Conservation (phyloP, 2,888 invertebrate genomes). For the Pherbina coryleti region DNA sequence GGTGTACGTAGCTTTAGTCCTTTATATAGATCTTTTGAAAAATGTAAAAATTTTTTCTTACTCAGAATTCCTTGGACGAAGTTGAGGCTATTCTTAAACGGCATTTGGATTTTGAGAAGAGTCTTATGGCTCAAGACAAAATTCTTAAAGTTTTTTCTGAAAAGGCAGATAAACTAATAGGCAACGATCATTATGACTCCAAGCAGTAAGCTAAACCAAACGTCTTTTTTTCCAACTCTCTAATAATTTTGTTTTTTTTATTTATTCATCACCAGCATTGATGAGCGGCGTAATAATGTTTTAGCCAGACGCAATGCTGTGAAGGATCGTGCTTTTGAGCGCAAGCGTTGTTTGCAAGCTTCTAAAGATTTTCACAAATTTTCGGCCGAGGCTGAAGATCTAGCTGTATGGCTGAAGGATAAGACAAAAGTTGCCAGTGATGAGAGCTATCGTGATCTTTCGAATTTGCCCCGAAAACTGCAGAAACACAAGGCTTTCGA, state of each 20-base stretch:
- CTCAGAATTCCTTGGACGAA: constrained; percentile 86
- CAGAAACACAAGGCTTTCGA: constrained; percentile 98
- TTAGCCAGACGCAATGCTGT: constrained; percentile 80
- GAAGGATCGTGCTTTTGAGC: constrained; percentile 79
- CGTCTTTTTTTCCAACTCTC: neutral
- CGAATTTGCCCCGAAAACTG: constrained; percentile 89
- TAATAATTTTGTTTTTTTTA: constrained; percentile 13
- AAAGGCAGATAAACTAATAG: constrained; percentile 84
- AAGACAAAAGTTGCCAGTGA: constrained; percentile 92
- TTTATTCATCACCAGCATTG: constrained; percentile 71
- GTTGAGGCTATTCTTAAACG: constrained; percentile 93
- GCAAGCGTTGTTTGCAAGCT: constrained; percentile 82
- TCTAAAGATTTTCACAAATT: constrained; percentile 94
- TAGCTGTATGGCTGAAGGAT: constrained; percentile 90
- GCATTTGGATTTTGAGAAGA: constrained; percentile 94
- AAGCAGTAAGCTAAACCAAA: constrained; percentile 74
- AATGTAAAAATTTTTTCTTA: neutral
- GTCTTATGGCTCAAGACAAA: constrained; percentile 93
- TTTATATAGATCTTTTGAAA: neutral
- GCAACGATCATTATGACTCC: constrained; percentile 83
- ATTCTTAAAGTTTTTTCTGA: constrained; percentile 85
- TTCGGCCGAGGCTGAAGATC: constrained; percentile 90
- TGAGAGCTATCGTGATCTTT: constrained; percentile 91
- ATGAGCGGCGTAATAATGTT: constrained; percentile 81
- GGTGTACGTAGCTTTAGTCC: constrained; percentile 75